phyloP scores from a whole-genome alignment of 2,113 vertebrate genomes.

The Periophthalmodon schlosseri region DNA sequence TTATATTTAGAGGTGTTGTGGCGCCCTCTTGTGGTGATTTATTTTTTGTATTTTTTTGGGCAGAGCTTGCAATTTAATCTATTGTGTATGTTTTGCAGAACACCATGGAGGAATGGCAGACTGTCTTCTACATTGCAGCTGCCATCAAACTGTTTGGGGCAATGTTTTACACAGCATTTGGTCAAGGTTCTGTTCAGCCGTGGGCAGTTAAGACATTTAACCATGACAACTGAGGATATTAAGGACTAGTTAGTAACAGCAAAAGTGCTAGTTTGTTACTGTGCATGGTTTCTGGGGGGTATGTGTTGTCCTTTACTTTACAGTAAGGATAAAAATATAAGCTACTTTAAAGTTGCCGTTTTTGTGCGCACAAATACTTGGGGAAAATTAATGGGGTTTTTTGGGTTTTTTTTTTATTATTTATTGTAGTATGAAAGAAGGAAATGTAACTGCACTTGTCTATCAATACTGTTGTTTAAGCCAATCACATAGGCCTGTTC shows the following conservation, averaged over 20 bases:
- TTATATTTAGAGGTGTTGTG: not conserved
- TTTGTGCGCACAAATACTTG: constrained; percentile 8
- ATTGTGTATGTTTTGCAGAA: constrained; percentile 76
- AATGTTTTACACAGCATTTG: constrained; percentile 84
- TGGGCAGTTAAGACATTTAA: constrained; percentile 84
- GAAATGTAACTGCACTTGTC: constrained; percentile 3
- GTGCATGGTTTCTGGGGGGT: not conserved
- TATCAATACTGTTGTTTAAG: not conserved
- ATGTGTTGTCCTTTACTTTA: not conserved
- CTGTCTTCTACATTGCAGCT: constrained; percentile 93
- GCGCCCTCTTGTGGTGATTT: not conserved
- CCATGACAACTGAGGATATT: constrained; percentile 58
- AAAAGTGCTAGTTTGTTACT: not conserved
- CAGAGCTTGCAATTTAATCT: not conserved
- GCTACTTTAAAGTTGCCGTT: not conserved
- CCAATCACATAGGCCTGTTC: not conserved
- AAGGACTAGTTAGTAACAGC: not conserved
- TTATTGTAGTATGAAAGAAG: not conserved
- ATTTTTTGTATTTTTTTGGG: not conserved
- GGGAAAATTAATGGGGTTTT: constrained; percentile 5
- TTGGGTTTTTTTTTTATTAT: not conserved
- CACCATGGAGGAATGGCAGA: constrained; percentile 90
- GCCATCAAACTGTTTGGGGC: constrained; percentile 90
- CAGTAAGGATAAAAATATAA: not conserved
- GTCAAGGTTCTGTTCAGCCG: constrained; percentile 85